Conservation (phyloP, 1,140 invertebrate genomes). For the Triops longicaudatus region DNA sequence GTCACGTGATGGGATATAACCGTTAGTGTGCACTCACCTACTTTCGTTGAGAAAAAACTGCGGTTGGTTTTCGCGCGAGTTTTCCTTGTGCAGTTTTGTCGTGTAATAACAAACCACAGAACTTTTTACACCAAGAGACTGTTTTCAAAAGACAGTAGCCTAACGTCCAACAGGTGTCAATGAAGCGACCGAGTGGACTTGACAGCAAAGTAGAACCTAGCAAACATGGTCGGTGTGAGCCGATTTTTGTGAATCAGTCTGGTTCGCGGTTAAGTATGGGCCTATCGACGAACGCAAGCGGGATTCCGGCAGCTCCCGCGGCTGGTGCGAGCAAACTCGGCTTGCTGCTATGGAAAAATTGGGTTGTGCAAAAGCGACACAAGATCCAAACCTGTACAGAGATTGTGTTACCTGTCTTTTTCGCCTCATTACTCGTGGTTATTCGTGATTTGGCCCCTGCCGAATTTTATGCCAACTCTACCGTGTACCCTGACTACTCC, state of each 20-base stretch:
- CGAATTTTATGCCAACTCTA: slow-evolving; percentile 40
- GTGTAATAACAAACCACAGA: neutral
- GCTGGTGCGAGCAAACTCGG: slow-evolving; percentile 37
- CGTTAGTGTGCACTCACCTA: slow-evolving; percentile 14
- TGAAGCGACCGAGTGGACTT: slow-evolving; percentile 3
- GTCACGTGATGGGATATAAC: slow-evolving; percentile 1
- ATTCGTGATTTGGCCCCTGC: slow-evolving; percentile 42
- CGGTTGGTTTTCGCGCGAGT: neutral
- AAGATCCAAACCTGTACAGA: slow-evolving; percentile 61
- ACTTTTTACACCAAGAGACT: neutral
- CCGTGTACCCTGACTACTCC: slow-evolving; percentile 42
- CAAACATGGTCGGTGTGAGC: neutral
- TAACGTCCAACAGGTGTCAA: neutral
- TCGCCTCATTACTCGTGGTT: slow-evolving; percentile 57
- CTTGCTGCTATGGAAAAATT: slow-evolving; percentile 79
- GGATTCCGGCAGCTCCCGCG: neutral
- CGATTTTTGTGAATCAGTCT: slow-evolving; percentile 8
- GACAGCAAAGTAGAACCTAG: neutral
- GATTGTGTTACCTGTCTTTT: slow-evolving; percentile 56
- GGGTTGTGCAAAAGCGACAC: slow-evolving; percentile 62
- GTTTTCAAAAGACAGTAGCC: neutral
- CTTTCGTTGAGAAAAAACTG: neutral
- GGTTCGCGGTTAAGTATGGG: neutral
- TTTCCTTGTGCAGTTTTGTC: neutral
- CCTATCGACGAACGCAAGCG: neutral